Evolutionary conservation across 2,888 invertebrate species (phyloP).

Genomic region (Caenorhabditis uteleia): DNA sequence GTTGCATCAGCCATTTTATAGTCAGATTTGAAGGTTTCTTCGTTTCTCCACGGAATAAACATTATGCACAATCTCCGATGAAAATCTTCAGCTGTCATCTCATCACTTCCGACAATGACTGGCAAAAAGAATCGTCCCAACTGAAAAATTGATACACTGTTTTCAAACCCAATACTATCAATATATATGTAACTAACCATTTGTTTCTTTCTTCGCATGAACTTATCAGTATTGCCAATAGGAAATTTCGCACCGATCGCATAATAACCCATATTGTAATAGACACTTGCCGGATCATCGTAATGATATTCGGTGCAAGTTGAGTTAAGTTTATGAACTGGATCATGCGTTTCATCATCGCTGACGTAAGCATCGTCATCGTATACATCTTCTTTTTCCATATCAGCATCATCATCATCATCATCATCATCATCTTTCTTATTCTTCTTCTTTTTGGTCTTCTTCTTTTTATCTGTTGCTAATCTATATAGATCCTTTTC

Average conservation of each 20-base stretch:
- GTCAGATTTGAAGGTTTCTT: neutral
- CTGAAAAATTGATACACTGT: neutral
- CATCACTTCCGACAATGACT: neutral
- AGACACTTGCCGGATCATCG: no score
- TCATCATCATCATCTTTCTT: no score
- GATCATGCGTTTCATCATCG: neutral
- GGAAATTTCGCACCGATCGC: no score
- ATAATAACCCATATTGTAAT: neutral
- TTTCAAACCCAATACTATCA: neutral
- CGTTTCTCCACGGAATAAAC: slow-evolving; percentile 7
- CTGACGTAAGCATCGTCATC: neutral
- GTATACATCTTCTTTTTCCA: no score
- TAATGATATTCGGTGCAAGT: no score
- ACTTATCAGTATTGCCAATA: no score
- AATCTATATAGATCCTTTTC: no score
- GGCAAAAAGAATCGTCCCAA: neutral
- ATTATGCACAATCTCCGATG: slow-evolving; percentile 1
- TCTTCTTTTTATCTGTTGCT: no score
- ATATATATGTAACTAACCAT: neutral
- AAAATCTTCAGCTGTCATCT: neutral
- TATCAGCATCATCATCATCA: no score
- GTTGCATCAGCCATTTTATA: neutral
- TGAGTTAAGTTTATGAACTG: neutral
- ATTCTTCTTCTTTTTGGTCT: no score
- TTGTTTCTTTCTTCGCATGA: no score